Percentiles rank a stretch among this genome's conserved stretches.
Evolutionary conservation across 2,113 vertebrate genomes (phyloP).

Genomic region (Scatophagus argus): DNA sequence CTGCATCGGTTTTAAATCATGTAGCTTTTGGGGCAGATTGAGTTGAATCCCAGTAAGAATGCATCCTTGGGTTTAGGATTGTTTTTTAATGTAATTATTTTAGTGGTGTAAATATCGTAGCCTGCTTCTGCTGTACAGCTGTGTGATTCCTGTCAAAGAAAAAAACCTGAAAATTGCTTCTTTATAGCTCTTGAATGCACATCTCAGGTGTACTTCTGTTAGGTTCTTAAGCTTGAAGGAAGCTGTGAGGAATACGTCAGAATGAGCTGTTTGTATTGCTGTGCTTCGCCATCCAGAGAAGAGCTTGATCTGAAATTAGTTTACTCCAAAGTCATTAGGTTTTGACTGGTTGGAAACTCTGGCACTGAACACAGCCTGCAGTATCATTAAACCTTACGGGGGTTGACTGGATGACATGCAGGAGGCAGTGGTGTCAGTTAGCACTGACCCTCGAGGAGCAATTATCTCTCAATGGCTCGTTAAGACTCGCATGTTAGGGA

Average conservation of each 20-base stretch:
- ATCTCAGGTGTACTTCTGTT: background rate
- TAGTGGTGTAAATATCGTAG: background rate
- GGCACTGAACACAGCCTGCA: slow-evolving; percentile 14
- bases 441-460: slow-evolving; percentile 59
- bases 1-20: slow-evolving; percentile 39
- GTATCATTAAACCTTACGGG: slow-evolving; percentile 35
- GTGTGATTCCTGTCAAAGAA: background rate
- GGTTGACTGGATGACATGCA: slow-evolving; percentile 48
- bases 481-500: slow-evolving; percentile 43
- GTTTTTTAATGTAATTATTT: background rate
- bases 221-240: background rate
- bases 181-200: slow-evolving; percentile 6
- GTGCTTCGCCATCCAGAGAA: slow-evolving; percentile 10
- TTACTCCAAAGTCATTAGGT: slow-evolving; percentile 39
- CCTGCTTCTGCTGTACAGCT: background rate
- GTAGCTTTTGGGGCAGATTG: slow-evolving; percentile 23
- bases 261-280: slow-evolving; percentile 5
- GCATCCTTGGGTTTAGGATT: slow-evolving; percentile 12
- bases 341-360: slow-evolving; percentile 3
- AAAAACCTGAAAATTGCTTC: background rate
- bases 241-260: slow-evolving; percentile 23
- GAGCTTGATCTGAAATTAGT: slow-evolving; percentile 45
- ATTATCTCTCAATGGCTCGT: slow-evolving; percentile 69
- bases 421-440: slow-evolving; percentile 53
- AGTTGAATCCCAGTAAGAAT: slow-evolving; percentile 24